Base-by-base conservation (phyloP, 53 echinoderm and acorn worm genomes). In the Holothuria leucospilota region DNA sequence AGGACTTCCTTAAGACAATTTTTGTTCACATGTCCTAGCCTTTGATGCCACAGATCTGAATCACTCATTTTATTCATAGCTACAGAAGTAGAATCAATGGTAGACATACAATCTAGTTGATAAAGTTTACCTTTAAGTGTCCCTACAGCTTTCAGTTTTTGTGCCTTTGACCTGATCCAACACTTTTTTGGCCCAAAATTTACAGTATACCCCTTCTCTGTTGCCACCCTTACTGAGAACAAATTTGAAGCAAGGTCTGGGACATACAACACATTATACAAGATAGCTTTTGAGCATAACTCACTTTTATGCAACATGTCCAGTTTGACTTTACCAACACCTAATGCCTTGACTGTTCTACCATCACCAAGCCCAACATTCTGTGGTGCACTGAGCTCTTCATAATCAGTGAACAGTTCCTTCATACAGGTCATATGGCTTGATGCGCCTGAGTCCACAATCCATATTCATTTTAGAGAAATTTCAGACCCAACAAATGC, bases 361-460 rank as follows among this genome's bases (percentile, higher is more conserved):
- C n/a, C 18, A 29, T 65, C 66, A 65, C n/a, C 66, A 63, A 63
- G 63, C 25, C 63, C 63, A 63, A 63, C 63, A 25, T 63, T 63
- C 10, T 63, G 5, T 63, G 63, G 63, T 63, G 3, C 63, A n/a
- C 25, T 25, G 21, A 63, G 63, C 25, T 63, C 63, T 5, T 63
- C 63, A n/a, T n/a, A n/a, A 63, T 63, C 63, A 63, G 21, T n/a
- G 8, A 63, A 9, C 63, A 63, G 21, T 63, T 63, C 63, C 10
- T 63, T 63, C 63, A 63, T 20, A 63, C 63, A 63, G 21, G 63
- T 25, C 63, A 63, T 63, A 63, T 63, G 63, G 25, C 63, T 63
- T 25, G 63, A 63, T 63, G 63, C 63, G 8, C 63, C 63, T 5
- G 63, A 63, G 25, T 63, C 63, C 5, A 63, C 63, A 20, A 63